Evolutionary conservation across 1,140 invertebrate genomes (phyloP).

Genomic region (Steinernema khuongi): DNA sequence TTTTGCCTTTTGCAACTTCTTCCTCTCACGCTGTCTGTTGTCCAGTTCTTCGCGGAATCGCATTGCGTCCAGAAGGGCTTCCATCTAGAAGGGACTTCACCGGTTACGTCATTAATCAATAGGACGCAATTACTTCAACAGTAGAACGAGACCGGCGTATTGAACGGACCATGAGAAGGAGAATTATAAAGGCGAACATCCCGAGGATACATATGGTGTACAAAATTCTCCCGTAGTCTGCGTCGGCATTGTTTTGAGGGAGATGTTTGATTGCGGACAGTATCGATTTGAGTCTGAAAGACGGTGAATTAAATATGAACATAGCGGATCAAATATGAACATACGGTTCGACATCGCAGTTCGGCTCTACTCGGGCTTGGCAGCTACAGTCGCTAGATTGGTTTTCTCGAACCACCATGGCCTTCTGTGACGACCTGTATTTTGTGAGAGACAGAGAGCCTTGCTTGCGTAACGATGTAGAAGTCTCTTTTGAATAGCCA

Average conservation of each 20-base stretch:
- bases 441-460: no score
- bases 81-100: neutral
- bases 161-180: neutral
- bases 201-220: neutral
- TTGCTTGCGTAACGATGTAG: neutral
- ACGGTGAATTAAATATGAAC: neutral
- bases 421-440: no score
- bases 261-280: neutral
- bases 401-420: neutral
- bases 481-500: neutral
- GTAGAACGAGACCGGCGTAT: neutral
- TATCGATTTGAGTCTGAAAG: neutral
- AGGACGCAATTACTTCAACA: neutral
- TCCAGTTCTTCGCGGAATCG: neutral
- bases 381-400: neutral
- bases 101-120: neutral
- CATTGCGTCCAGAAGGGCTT: slow-evolving; percentile 6
- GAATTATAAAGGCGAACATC: neutral
- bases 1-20: neutral
- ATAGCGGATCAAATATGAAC: neutral
- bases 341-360: neutral
- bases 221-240: neutral
- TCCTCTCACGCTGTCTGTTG: neutral
- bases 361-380: neutral
- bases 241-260: neutral